phyloP scores from a whole-genome alignment of 2,888 invertebrate species.

The Rosalia funebris region DNA sequence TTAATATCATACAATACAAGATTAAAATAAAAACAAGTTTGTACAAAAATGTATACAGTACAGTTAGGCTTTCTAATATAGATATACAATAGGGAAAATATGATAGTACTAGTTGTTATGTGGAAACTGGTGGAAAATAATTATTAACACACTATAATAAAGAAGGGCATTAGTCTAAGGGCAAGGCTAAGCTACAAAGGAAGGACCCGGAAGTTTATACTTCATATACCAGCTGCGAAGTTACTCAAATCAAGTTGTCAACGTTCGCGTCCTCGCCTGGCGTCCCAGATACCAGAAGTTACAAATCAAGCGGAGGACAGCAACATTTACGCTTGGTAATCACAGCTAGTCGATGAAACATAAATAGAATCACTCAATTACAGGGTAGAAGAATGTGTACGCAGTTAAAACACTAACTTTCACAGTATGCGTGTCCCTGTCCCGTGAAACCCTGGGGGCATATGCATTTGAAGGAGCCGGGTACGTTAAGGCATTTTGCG shows the following conservation, averaged over 20 bases:
- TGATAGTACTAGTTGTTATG: conserved; percentile 47
- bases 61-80: conserved; percentile 52
- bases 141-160: conserved; percentile 16
- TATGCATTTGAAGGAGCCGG: conserved; percentile 82
- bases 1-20: conserved; percentile 44
- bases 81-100: conserved; percentile 24
- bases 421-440: conserved; percentile 78
- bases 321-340: not conserved
- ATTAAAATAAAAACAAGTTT: conserved; percentile 43
- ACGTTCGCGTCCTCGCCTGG: no score
- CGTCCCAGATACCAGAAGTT: conserved; percentile 25
- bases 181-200: conserved; percentile 26
- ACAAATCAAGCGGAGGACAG: not conserved
- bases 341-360: not conserved
- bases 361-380: conserved; percentile 13
- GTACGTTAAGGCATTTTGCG: conserved; percentile 83
- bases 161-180: conserved; percentile 27
- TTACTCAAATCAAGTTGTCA: not conserved
- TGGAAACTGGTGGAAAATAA: conserved; percentile 43
- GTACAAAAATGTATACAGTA: conserved; percentile 60
- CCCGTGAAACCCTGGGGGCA: conserved; percentile 81
- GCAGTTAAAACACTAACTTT: conserved; percentile 71
- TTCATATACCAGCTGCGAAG: conserved; percentile 1
- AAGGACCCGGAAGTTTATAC: conserved; percentile 16
- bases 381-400: conserved; percentile 1